A percentile compares a stretch with the other conserved stretches of the same genome.
phyloP scores from a whole-genome alignment of 2,113 vertebrate genomes.

The Clupea harengus region DNA sequence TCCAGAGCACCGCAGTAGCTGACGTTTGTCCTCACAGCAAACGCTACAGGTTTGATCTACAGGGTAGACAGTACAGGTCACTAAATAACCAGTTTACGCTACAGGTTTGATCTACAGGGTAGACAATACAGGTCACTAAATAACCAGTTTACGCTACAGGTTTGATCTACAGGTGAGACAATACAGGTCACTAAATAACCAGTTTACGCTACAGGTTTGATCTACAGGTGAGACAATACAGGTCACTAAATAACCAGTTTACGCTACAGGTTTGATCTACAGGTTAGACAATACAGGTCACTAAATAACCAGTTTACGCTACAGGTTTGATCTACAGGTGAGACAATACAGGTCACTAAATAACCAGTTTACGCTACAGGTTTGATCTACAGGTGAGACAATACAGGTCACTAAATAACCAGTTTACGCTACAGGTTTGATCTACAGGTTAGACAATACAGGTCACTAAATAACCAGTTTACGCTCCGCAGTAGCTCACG shows the following conservation, averaged over 20 bases:
- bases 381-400: slow-evolving; percentile 66
- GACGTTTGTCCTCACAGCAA: slow-evolving; percentile 94
- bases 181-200: background rate
- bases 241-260: background rate
- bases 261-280: no score
- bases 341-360: background rate
- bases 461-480: background rate
- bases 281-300: background rate
- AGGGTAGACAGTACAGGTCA: background rate
- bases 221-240: slow-evolving; percentile 60
- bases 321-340: no score
- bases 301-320: background rate
- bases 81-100: no score
- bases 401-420: background rate
- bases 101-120: slow-evolving; percentile 72
- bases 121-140: background rate
- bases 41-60: slow-evolving; percentile 91
- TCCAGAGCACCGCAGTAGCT: slow-evolving; percentile 92
- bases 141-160: no score
- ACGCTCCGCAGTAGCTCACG: no score
- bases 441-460: slow-evolving; percentile 59
- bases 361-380: no score
- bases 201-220: no score
- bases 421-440: no score
- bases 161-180: slow-evolving; percentile 66